Conservation (phyloP, 2,888 invertebrate genomes). For the Slavum lentiscoides region DNA sequence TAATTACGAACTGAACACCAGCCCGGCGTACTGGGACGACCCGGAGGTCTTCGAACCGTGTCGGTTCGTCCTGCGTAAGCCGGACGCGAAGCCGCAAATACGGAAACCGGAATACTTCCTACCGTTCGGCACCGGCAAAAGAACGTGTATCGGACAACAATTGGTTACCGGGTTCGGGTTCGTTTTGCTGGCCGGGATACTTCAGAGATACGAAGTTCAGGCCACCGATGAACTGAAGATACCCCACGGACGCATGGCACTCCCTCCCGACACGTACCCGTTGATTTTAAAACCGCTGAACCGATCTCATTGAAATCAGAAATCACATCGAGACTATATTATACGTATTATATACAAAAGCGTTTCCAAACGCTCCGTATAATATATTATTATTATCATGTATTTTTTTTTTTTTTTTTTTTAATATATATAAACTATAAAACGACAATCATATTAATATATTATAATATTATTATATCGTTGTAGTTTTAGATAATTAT, state of each 20-base stretch:
- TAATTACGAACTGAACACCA: constrained; percentile 78
- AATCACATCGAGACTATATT: too few species aligned
- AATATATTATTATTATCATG: too few species aligned
- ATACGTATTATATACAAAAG: too few species aligned
- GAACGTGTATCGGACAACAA: constrained; percentile 84
- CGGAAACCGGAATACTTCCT: constrained; percentile 73
- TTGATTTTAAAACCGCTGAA: constrained; percentile 58
- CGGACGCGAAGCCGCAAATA: constrained; percentile 61
- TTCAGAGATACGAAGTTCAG: constrained; percentile 71
- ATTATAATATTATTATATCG: neutral
- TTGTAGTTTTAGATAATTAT: neutral
- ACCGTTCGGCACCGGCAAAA: constrained; percentile 82
- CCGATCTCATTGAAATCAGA: neutral
- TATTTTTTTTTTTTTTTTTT: too few species aligned
- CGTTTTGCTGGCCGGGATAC: constrained; percentile 71
- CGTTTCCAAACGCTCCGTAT: too few species aligned
- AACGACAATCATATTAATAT: neutral
- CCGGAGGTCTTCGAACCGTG: constrained; percentile 76
- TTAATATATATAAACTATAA: neutral
- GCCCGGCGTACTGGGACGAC: constrained; percentile 72
- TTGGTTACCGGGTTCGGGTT: constrained; percentile 78
- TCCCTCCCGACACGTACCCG: constrained; percentile 74
- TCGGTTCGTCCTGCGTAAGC: constrained; percentile 67
- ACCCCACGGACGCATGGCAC: constrained; percentile 71
- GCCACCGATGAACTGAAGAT: constrained; percentile 65